Conservation (phyloP, 1,140 invertebrate genomes). For the Pseudoatta argentina region DNA sequence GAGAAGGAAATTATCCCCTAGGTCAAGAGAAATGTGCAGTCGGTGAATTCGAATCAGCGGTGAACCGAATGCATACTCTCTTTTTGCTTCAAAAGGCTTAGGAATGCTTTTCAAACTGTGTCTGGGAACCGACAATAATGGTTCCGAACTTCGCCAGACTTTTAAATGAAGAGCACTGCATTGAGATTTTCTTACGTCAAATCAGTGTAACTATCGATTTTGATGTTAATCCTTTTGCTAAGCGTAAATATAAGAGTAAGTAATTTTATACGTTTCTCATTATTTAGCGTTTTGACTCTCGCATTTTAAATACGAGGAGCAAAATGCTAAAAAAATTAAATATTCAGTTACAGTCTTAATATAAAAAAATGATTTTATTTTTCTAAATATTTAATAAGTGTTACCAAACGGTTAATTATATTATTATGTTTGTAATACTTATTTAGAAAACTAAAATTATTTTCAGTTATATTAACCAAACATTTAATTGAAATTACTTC, state of each 20-base stretch:
- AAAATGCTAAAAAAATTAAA: too few relatives aligned
- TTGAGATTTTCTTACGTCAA: constrained; percentile 28
- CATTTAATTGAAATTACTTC: too few relatives aligned
- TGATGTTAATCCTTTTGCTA: neutral
- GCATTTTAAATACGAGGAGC: neutral
- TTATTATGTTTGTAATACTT: too few relatives aligned
- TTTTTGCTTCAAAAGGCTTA: constrained; percentile 47
- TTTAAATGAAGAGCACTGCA: constrained; percentile 18
- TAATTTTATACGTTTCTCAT: neutral
- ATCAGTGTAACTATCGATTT: neutral
- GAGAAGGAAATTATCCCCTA: neutral
- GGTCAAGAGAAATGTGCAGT: constrained; percentile 20
- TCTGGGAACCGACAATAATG: constrained; percentile 11
- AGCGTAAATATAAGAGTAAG: neutral
- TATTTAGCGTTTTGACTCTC: neutral
- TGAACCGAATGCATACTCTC: constrained; percentile 39
- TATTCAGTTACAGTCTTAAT: too few relatives aligned
- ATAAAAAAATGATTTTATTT: too few relatives aligned
- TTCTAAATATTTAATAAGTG: too few relatives aligned
- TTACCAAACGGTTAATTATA: too few relatives aligned
- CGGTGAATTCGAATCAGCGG: constrained; percentile 53
- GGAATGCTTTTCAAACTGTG: constrained; percentile 53
- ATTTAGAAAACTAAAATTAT: too few relatives aligned
- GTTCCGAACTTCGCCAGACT: constrained; percentile 1
- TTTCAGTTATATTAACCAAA: too few relatives aligned